phyloP scores from a whole-genome alignment of 2,797 vertebrate species.

The Emydoidea blandingii region DNA sequence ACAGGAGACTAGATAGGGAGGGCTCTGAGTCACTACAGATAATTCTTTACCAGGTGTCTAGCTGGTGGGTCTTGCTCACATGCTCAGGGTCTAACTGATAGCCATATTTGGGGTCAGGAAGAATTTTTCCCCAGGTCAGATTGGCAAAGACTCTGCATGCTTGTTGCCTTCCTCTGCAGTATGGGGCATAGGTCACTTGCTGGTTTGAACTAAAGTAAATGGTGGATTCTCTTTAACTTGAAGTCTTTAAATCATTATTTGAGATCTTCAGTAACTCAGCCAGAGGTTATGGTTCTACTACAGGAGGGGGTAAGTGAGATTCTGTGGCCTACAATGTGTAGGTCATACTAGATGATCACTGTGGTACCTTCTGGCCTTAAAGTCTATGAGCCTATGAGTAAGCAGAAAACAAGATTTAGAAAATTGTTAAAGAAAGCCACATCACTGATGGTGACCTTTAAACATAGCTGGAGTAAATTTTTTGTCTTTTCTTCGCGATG shows the following conservation, averaged over 20 bases:
- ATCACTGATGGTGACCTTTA: neutral
- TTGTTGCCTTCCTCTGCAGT: neutral
- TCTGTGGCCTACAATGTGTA: neutral
- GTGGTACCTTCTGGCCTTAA: neutral
- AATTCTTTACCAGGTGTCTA: neutral
- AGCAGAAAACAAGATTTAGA: rapidly evolving
- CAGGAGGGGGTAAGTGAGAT: neutral
- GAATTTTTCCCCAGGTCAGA: neutral
- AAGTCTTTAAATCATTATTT: neutral
- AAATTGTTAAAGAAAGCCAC: neutral
- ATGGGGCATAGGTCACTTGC: neutral
- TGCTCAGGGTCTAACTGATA: neutral
- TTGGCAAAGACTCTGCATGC: neutral
- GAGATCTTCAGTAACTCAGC: neutral
- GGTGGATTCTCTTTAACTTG: neutral
- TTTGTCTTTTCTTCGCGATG: neutral
- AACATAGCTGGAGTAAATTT: neutral
- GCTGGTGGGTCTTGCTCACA: neutral
- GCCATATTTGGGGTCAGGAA: neutral
- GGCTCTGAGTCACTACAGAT: neutral
- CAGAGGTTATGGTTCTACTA: neutral
- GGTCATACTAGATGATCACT: neutral
- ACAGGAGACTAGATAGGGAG: neutral
- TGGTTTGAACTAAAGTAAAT: neutral
- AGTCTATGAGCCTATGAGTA: neutral